phyloP scores from a whole-genome alignment of 2,797 vertebrate genomes.

The Rhadinocentrus ornatus region DNA sequence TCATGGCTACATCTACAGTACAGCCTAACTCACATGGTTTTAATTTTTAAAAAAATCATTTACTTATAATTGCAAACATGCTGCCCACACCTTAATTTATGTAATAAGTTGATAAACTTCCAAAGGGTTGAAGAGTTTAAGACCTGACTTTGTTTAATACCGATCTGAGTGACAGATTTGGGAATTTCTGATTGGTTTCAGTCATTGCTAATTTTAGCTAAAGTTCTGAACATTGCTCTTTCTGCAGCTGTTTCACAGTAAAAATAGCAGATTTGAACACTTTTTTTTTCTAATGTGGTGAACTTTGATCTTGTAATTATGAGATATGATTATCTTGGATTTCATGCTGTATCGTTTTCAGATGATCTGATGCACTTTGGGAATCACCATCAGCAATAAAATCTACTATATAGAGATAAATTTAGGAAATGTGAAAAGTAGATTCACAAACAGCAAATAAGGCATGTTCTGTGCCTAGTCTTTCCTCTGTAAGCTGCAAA shows the following conservation, averaged over 20 bases:
- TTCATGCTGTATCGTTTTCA: neutral
- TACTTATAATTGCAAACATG: neutral
- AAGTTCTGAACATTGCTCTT: neutral
- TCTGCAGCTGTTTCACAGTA: neutral
- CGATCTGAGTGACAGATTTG: neutral
- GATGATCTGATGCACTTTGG: neutral
- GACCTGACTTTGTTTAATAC: neutral
- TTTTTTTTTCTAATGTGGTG: neutral
- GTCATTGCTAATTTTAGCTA: neutral
- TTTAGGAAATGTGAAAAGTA: neutral
- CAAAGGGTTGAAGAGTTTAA: neutral
- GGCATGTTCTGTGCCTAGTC: neutral
- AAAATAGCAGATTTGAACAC: neutral
- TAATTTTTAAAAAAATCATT: neutral
- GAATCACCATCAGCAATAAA: neutral
- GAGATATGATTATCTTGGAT: neutral
- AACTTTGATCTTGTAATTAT: neutral
- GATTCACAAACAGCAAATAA: neutral
- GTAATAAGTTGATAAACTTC: neutral
- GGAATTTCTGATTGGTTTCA: neutral
- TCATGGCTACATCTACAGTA: neutral
- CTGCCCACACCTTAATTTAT: too few relatives aligned
- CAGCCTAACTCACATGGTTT: constrained; percentile 3
- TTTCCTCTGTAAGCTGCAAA: neutral
- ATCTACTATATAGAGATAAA: neutral